Evolutionary conservation across 2,113 vertebrate species (phyloP).

Genomic region (Xenopus borealis): DNA sequence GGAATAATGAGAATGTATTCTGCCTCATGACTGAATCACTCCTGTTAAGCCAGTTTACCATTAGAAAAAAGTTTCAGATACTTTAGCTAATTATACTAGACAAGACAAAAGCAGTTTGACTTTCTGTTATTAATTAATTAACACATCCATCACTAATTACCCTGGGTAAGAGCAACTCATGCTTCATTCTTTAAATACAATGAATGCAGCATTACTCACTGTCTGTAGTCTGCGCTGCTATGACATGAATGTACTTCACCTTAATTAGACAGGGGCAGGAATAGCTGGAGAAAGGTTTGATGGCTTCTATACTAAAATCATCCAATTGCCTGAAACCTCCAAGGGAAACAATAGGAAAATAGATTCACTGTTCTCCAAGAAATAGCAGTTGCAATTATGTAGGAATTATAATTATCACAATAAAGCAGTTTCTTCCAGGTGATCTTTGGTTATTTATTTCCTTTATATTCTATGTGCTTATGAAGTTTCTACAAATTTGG

Average conservation of each 20-base stretch:
- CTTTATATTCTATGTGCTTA: not conserved
- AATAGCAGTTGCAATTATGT: constrained; percentile 40
- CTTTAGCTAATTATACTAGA: constrained; percentile 63
- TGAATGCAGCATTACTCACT: constrained; percentile 58
- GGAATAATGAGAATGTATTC: not conserved
- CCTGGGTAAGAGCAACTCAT: constrained; percentile 61
- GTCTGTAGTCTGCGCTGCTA: constrained; percentile 52
- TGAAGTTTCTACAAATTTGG: constrained; percentile 9
- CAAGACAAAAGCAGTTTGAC: constrained; percentile 66
- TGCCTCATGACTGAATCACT: not conserved
- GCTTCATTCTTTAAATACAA: constrained; percentile 62
- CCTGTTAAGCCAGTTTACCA: constrained; percentile 37
- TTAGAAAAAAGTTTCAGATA: constrained; percentile 47
- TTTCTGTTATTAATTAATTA: constrained; percentile 74
- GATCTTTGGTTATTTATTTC: constrained; percentile 40
- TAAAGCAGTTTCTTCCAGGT: constrained; percentile 43
- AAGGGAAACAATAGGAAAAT: constrained; percentile 48
- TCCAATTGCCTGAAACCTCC: constrained; percentile 55
- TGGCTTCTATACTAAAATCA: constrained; percentile 52
- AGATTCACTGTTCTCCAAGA: constrained; percentile 56
- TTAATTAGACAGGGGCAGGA: constrained; percentile 59
- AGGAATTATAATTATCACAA: constrained; percentile 50
- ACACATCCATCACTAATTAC: constrained; percentile 65
- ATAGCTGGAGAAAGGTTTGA: constrained; percentile 58
- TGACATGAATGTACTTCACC: constrained; percentile 59